Evolutionary conservation across 2,888 invertebrate species (phyloP).

Genomic region (Coleophora flavipennella): DNA sequence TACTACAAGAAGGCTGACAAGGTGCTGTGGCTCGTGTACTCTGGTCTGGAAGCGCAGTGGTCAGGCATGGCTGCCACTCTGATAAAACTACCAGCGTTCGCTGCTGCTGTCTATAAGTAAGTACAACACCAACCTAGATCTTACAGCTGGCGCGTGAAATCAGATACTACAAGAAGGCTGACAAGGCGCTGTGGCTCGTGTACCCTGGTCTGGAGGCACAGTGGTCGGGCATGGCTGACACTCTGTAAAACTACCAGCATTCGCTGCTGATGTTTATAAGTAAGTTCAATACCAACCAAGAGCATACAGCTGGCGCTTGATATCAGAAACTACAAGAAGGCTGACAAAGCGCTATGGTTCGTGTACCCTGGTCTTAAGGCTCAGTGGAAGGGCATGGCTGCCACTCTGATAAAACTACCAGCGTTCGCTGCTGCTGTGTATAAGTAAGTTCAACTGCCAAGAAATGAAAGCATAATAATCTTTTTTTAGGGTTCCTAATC

Average conservation of each 20-base stretch:
- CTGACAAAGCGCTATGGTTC: conserved; percentile 84
- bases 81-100: conserved; percentile 82
- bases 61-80: conserved; percentile 85
- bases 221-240: conserved; percentile 87
- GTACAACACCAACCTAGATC: conserved; percentile 34
- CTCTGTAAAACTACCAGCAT: conserved; percentile 81
- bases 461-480: too few species aligned
- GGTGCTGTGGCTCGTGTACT: conserved; percentile 91
- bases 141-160: conserved; percentile 58
- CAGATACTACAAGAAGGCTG: conserved; percentile 74
- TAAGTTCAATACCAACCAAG: conserved; percentile 53
- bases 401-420: conserved; percentile 80
- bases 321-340: conserved; percentile 74
- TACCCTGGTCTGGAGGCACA: conserved; percentile 95
- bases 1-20: conserved; percentile 75
- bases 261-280: conserved; percentile 79
- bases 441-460: conserved; percentile 43
- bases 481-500: too few species aligned
- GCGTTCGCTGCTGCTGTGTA: conserved; percentile 81
- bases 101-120: conserved; percentile 77
- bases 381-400: conserved; percentile 90
- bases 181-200: conserved; percentile 87
- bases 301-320: conserved; percentile 54
- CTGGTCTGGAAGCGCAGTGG: conserved; percentile 95
- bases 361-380: conserved; percentile 94